Conservation (phyloP, 1,140 invertebrate species). For the Triops cancriformis region DNA sequence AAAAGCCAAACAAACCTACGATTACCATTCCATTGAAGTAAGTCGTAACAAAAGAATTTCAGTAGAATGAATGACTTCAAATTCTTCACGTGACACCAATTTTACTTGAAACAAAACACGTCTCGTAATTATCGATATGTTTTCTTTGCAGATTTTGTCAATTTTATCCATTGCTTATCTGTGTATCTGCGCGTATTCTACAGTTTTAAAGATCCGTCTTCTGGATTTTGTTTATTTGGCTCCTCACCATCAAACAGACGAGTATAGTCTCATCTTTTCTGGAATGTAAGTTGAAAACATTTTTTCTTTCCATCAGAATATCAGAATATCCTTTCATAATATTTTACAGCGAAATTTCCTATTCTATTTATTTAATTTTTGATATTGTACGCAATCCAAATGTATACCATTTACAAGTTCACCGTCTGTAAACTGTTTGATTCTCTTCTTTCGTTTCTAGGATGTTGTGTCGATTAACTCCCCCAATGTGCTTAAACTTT, state of each 20-base stretch:
- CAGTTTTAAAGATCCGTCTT: slow-evolving; percentile 89
- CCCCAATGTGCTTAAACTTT: slow-evolving; percentile 97
- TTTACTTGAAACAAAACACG: background rate
- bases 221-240: slow-evolving; percentile 96
- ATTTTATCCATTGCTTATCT: slow-evolving; percentile 86
- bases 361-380: too few relatives aligned
- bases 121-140: slow-evolving; percentile 26
- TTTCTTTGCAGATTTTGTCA: slow-evolving; percentile 61
- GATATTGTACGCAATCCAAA: too few relatives aligned
- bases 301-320: too few relatives aligned
- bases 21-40: slow-evolving; percentile 94
- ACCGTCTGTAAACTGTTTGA: too few relatives aligned
- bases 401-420: too few relatives aligned
- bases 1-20: slow-evolving; percentile 66
- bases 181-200: slow-evolving; percentile 95
- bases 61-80: background rate
- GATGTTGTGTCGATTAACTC: slow-evolving; percentile 93
- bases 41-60: background rate
- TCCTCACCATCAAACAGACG: slow-evolving; percentile 94
- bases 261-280: slow-evolving; percentile 96
- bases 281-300: slow-evolving; percentile 55
- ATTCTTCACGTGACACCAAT: background rate
- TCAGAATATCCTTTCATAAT: too few relatives aligned
- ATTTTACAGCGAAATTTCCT: too few relatives aligned
- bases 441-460: slow-evolving; percentile 42